phyloP scores from a whole-genome alignment of 2,797 vertebrate genomes.

The Strix occidentalis region DNA sequence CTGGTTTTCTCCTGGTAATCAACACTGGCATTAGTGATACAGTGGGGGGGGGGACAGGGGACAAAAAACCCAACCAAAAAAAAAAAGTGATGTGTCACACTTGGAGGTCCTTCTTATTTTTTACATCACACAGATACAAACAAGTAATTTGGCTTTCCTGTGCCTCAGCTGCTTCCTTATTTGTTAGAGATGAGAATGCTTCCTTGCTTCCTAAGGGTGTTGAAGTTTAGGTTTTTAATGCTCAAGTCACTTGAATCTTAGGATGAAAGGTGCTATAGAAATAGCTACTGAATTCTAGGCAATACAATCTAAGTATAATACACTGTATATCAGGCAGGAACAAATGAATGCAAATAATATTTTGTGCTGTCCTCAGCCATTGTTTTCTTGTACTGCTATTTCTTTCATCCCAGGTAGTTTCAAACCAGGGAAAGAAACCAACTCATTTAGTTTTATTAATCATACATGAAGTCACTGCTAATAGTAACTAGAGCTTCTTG shows the following conservation, averaged over 20 bases:
- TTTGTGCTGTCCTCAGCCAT: not conserved
- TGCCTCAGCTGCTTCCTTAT: not conserved
- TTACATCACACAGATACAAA: not conserved
- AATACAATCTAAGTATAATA: not conserved
- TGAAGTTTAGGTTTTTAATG: not conserved
- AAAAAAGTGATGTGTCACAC: not conserved
- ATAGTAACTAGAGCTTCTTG: not conserved
- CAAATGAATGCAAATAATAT: not conserved
- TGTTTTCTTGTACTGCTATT: not conserved
- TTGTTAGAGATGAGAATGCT: not conserved
- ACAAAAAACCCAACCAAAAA: not conserved
- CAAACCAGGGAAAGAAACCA: not conserved
- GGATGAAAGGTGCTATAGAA: not conserved
- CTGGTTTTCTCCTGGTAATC: not conserved
- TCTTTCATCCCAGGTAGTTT: not conserved
- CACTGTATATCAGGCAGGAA: not conserved
- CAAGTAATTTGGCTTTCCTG: not conserved
- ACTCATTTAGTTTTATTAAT: not conserved
- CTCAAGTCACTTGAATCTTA: not conserved
- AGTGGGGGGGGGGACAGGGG: fast-evolving
- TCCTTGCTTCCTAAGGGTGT: not conserved
- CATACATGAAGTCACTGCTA: not conserved
- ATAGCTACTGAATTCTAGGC: not conserved
- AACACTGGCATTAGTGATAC: not conserved
- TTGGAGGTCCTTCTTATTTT: not conserved